These are phyloP conservation scores for Iphiclides podalirius DNA, from an alignment of 2,888 invertebrate genomes.

Conservation along the genomic window DNA sequence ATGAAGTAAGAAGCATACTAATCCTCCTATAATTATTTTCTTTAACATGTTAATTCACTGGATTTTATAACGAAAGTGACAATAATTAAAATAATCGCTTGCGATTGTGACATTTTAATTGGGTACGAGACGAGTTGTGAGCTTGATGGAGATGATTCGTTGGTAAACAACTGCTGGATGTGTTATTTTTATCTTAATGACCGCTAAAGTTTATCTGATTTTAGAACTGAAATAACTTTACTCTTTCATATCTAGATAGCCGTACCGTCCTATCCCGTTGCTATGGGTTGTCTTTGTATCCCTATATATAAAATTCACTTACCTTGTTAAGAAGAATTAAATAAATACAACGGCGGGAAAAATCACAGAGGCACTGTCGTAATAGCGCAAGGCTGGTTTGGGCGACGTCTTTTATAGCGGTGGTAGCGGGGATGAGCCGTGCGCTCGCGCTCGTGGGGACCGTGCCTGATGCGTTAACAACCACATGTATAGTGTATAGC, in stretches of 20 bases:
- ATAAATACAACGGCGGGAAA: conserved; percentile 70
- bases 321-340: conserved; percentile 63
- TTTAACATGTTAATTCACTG: no score
- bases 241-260: neutral
- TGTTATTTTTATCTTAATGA: neutral
- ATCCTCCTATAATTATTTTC: no score
- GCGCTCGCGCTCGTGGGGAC: conserved; percentile 52
- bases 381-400: conserved; percentile 77
- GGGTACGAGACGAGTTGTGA: neutral
- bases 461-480: conserved; percentile 28
- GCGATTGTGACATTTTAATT: neutral
- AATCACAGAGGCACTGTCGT: conserved; percentile 77
- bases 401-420: conserved; percentile 70
- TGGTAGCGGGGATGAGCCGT: conserved; percentile 69
- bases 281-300: no score
- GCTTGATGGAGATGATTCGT: conserved; percentile 1
- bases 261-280: neutral
- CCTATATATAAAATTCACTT: conserved; percentile 54
- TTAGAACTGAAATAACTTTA: neutral
- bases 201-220: neutral
- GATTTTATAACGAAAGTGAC: no score
- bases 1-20: no score
- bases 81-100: neutral
- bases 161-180: neutral
- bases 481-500: conserved; percentile 23